These are phyloP conservation scores for Parasteatoda tepidariorum DNA, from an alignment of 1,140 invertebrate genomes.

Conservation along the genomic window DNA sequence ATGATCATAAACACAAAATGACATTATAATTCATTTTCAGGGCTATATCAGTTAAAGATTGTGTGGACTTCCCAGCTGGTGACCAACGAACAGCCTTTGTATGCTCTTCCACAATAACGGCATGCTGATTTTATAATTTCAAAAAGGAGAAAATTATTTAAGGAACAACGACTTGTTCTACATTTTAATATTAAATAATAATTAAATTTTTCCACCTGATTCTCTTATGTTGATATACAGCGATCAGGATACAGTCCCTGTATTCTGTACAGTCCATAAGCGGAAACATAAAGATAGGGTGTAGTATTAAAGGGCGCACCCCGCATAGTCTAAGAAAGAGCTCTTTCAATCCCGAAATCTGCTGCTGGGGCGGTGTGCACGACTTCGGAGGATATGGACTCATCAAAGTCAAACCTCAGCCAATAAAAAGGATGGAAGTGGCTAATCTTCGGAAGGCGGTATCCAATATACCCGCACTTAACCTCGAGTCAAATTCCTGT, in stretches of 20 bases:
- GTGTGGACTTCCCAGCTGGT: no score
- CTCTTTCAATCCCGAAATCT: slow-evolving; percentile 40
- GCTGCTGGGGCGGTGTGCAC: background rate
- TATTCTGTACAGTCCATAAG: background rate
- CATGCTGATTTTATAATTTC: no score
- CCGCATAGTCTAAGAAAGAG: slow-evolving; percentile 18
- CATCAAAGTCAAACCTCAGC: slow-evolving; percentile 38
- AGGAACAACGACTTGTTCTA: no score
- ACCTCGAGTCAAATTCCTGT: background rate
- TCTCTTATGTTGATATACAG: no score
- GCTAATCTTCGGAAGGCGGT: slow-evolving; percentile 18
- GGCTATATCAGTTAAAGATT: no score
- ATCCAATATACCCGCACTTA: background rate
- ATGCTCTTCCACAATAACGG: no score
- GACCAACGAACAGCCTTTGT: no score
- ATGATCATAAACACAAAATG: no score
- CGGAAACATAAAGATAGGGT: slow-evolving; percentile 25
- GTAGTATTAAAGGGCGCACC: slow-evolving; percentile 23
- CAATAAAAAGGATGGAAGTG: slow-evolving; percentile 47
- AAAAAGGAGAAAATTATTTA: no score
- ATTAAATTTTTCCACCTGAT: no score
- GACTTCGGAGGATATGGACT: background rate
- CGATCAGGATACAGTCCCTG: slow-evolving; percentile 17
- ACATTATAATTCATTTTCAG: no score
- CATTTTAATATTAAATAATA: no score